Conservation (phyloP, 2,888 invertebrate species). For the Agriopis leucophaearia region DNA sequence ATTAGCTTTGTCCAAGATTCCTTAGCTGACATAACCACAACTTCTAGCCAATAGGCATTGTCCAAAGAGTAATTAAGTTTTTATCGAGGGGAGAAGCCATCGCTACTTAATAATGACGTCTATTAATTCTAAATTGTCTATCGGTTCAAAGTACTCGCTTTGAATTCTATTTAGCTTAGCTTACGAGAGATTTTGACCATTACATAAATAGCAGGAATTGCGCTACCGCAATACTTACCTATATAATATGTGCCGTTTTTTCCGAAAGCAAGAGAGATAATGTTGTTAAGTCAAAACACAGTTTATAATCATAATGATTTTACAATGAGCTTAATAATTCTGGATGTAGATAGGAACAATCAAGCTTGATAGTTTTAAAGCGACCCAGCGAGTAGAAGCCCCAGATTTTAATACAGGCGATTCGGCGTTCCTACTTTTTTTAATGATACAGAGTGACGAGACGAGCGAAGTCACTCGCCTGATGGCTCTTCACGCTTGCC, state of each 20-base stretch:
- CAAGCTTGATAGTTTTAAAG: no score
- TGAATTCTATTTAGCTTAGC: conserved; percentile 13
- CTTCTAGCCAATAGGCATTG: conserved; percentile 39
- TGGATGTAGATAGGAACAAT: no score
- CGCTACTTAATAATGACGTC: conserved; percentile 46
- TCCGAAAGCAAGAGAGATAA: no score
- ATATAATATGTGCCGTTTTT: neutral
- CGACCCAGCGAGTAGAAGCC: no score
- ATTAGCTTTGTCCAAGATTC: conserved; percentile 1
- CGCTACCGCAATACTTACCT: no score
- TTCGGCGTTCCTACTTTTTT: no score
- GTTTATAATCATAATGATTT: no score
- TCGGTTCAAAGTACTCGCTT: conserved; percentile 10
- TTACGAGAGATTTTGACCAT: neutral
- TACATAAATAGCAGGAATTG: neutral
- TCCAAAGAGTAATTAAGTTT: conserved; percentile 43
- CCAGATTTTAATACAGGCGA: no score
- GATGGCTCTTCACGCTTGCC: no score
- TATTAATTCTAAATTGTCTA: conserved; percentile 37
- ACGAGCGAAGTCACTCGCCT: no score
- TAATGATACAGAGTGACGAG: no score
- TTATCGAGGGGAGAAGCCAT: conserved; percentile 43
- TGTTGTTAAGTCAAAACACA: no score
- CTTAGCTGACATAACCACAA: conserved; percentile 17
- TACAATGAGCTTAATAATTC: neutral